Evolutionary conservation across 92 coral and sea anemone genomes (phyloP), one percentile per base, ranked within the genome.

Genomic region (Phenganax subtilis): DNA sequence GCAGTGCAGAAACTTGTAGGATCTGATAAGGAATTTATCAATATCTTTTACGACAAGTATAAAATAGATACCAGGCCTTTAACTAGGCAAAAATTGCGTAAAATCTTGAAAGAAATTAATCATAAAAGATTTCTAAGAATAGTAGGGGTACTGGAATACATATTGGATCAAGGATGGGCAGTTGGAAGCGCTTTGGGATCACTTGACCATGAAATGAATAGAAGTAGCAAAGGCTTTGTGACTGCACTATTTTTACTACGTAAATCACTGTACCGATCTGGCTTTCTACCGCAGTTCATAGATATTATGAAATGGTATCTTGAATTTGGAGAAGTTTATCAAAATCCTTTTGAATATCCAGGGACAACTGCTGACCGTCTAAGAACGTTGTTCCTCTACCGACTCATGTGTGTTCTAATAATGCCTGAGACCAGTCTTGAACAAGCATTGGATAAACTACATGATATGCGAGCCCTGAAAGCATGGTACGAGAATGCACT

Each of bases 361-460:
- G 88, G 88, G 8, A 90, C 93, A 2, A 90, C 97, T 20, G 90
- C 93, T 10, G 92, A 92, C 81, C 88, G 93, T 10, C 86, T 92
- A 85, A 86, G 88, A 31, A 90, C 93, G 37, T 71, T 80, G 16
- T 56, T 89, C 55, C 66, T 89, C 12, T 92, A 71, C 75, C 65
- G 97, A 28, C 90, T 88, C 29, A 83, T 92, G 57, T 85, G 84
- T 10, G 90, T 88, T 0, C 62, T 90, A n/a, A 75, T 84, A 37
- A 87, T 86, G 87, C 93, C 93, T 6, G 76, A 57, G 10, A 85
- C 75, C 28, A 71, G 79, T 9, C 57, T 54, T 9, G 81, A 54
- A 51, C 71, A 85, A 16, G 55, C 82, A n/a, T 57, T 85, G 62
- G 85, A 87, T 10, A 86, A 85, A 75, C 71, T 81, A 9, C 88